Evolutionary conservation across 1,140 invertebrate species (phyloP).

Genomic region (Euura lappo): DNA sequence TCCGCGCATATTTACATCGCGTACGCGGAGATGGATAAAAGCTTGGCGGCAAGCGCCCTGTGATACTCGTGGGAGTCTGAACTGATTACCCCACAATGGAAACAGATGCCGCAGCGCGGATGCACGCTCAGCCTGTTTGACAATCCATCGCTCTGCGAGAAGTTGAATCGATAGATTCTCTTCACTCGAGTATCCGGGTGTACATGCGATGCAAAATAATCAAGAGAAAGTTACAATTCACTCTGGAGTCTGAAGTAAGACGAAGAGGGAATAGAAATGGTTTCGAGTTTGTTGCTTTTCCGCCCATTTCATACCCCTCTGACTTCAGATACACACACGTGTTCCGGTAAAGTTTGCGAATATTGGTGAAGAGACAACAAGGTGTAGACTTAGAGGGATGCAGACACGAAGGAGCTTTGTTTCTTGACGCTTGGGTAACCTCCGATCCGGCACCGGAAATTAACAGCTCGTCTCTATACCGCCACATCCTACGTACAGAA

Average conservation of each 20-base stretch:
- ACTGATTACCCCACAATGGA: slow-evolving; percentile 1
- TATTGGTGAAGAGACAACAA: no score
- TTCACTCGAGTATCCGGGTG: no score
- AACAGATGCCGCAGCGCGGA: not conserved
- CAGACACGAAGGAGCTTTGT: slow-evolving; percentile 18
- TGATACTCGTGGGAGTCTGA: slow-evolving; percentile 3
- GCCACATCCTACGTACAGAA: slow-evolving; percentile 27
- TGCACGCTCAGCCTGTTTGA: not conserved
- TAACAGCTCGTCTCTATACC: slow-evolving; percentile 33
- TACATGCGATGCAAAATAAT: no score
- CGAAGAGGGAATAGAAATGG: no score
- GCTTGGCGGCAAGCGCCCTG: not conserved
- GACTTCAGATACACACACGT: no score
- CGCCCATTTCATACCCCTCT: no score
- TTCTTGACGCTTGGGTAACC: slow-evolving; percentile 20
- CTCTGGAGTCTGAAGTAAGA: no score
- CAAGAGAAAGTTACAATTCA: no score
- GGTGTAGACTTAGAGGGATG: not conserved
- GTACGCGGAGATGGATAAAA: not conserved
- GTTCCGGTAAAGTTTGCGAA: no score
- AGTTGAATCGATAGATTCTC: not conserved
- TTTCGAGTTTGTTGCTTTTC: no score
- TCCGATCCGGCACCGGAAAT: slow-evolving; percentile 37
- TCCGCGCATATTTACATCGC: slow-evolving; percentile 5
- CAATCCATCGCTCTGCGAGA: not conserved